Base-by-base conservation (phyloP, 2,797 vertebrate species). In the Chelon labrosus region DNA sequence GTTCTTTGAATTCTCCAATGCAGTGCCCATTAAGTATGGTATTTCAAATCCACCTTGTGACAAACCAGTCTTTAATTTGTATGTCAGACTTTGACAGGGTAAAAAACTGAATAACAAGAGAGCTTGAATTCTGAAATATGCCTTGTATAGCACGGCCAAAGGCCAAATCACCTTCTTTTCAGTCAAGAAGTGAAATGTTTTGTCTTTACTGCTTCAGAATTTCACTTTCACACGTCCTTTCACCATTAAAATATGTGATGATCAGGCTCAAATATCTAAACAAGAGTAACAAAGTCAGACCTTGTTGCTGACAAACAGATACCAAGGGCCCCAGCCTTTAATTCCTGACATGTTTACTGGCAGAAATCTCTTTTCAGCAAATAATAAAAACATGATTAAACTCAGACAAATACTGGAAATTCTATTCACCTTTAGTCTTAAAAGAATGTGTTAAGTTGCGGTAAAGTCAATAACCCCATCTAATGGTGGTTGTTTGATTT, bases 31-130 rank as follows among this genome's bases (percentile, higher is more conserved):
- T 92, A 86, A 90, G 76, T 75, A 77, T 65, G 87, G 83, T 89
- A 87, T 92, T 92, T 90, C 70, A 89, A 86, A 90, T 78, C 49
- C 37, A 27, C 70, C 77, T 89, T 74, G 65, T 87, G 81, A 89
- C 79, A 86, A 88, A 81, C 73, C 65, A 39, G 60, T 74, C 65
- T 88, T 90, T 89, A 86, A 89, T 90, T 89, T 86, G 67, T 65
- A 65, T 25, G 74, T 86, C 70, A 82, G 68, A 83, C 73, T 63
- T 81, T 46, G 22, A 41, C 39, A 31, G 56, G 41, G 71, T 79
- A 72, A 85, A 89, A 58, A 84, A 89, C 31, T 55, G 77, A 85
- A 79, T 80, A 85, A 80, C 70, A 90, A 79, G 77, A 81, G 59
- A 83, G 46, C 68, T 65, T 65, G 66, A 73, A 70, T 80, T 80